Conservation (phyloP, 2,113 vertebrate species). For the Malaclemys terrapin region DNA sequence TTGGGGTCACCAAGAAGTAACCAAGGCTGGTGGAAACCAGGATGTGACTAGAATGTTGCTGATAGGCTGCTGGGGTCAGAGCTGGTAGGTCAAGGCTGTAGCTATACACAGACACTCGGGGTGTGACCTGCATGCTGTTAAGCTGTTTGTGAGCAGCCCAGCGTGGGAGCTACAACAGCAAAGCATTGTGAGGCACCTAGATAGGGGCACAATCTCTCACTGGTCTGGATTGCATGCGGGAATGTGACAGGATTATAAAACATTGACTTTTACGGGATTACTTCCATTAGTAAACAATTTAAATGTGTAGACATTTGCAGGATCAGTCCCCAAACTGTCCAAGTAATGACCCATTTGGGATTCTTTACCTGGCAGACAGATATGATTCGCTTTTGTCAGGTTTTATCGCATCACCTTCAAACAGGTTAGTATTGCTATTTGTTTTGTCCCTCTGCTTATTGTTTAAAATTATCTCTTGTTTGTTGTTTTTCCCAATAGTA, state of each 20-base stretch:
- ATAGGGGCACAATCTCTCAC: neutral
- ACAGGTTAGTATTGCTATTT: constrained; percentile 57
- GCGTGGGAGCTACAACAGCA: neutral
- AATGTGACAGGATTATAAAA: neutral
- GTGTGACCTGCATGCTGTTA: neutral
- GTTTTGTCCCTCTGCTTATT: constrained; percentile 33
- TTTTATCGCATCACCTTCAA: constrained; percentile 11
- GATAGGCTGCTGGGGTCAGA: neutral
- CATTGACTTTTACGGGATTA: neutral
- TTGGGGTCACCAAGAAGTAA: neutral
- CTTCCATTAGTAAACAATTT: neutral
- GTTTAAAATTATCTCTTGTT: constrained; percentile 49
- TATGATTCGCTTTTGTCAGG: constrained; percentile 46
- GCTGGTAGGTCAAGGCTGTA: neutral
- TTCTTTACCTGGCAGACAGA: constrained; percentile 52
- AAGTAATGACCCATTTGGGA: constrained; percentile 21
- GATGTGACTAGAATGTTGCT: neutral
- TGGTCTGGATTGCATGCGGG: neutral
- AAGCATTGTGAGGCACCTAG: neutral
- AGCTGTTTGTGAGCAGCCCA: neutral
- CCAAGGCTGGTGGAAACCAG: neutral
- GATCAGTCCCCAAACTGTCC: neutral
- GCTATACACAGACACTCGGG: neutral
- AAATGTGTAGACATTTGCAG: constrained; percentile 13
- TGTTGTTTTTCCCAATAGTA: neutral